Percentiles rank a stretch among this genome's conserved stretches.
Conservation (phyloP, 2,888 invertebrate species). For the Pinctada fucata region DNA sequence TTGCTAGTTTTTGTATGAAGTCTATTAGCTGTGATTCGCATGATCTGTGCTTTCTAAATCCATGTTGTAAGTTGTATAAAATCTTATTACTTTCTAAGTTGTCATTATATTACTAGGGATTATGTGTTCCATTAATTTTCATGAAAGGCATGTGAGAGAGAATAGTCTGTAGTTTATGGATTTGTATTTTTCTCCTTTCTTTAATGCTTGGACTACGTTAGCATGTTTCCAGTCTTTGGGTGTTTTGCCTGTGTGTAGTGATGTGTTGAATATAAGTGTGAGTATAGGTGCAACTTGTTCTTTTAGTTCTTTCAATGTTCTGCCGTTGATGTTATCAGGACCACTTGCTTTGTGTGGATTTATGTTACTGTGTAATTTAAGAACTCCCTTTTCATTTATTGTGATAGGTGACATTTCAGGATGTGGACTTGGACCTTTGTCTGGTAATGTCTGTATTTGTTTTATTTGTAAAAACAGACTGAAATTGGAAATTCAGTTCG, state of each 20-base stretch:
- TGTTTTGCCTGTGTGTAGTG: not conserved
- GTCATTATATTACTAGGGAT: not conserved
- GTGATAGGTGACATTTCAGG: too few species aligned
- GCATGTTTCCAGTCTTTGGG: not conserved
- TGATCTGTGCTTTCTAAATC: not conserved
- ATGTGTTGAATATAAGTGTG: not conserved
- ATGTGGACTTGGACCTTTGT: too few species aligned
- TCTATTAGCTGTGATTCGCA: too few species aligned
- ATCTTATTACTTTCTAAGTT: not conserved
- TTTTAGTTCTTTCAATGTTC: not conserved
- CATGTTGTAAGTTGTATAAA: not conserved
- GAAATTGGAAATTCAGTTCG: not conserved
- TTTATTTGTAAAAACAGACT: slow-evolving; percentile 3
- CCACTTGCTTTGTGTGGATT: slow-evolving; percentile 1
- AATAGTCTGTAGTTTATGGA: not conserved
- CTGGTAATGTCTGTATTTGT: not conserved
- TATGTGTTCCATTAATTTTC: not conserved
- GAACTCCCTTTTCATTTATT: not conserved
- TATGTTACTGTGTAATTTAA: not conserved
- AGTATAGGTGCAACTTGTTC: not conserved
- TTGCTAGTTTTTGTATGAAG: too few species aligned
- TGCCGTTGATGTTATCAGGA: not conserved
- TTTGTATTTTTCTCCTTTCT: not conserved
- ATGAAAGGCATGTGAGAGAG: not conserved
- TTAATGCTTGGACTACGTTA: not conserved